A percentile compares a stretch with the other conserved stretches of the same genome.
These are phyloP conservation scores for Siniperca chuatsi DNA, from an alignment of 2,113 vertebrate species.

Conservation along the genomic window DNA sequence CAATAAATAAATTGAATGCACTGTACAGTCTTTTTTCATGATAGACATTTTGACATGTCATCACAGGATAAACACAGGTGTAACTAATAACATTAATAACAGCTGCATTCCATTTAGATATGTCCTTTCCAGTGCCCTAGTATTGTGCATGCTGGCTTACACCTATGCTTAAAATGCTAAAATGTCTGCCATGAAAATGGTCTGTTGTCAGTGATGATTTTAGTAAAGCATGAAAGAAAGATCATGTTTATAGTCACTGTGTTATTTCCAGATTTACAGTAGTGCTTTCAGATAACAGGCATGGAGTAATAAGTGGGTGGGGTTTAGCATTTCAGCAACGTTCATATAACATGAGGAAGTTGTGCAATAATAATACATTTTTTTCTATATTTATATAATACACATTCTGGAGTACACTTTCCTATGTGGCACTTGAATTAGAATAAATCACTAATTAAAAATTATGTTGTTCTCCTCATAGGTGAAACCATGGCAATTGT, in stretches of 20 bases:
- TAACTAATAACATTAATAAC: background rate
- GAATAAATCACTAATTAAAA: background rate
- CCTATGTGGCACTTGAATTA: background rate
- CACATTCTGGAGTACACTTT: background rate
- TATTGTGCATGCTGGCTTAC: background rate
- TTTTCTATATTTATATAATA: background rate
- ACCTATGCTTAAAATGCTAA: background rate
- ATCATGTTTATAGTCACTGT: background rate
- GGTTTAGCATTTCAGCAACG: background rate
- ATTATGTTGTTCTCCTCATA: slow-evolving; percentile 40
- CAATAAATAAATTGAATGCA: background rate
- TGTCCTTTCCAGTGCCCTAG: background rate
- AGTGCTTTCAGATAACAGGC: background rate
- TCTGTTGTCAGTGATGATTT: background rate
- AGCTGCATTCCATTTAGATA: background rate
- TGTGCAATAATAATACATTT: background rate
- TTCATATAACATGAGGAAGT: background rate
- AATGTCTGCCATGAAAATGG: background rate
- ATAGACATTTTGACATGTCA: background rate
- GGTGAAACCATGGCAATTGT: slow-evolving; percentile 72
- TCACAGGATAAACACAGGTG: too few species aligned
- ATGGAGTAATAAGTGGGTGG: background rate
- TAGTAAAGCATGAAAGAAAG: background rate
- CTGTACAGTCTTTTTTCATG: background rate
- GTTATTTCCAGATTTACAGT: background rate